Conservation (phyloP, 2,888 invertebrate genomes). For the Ophion costatus region DNA sequence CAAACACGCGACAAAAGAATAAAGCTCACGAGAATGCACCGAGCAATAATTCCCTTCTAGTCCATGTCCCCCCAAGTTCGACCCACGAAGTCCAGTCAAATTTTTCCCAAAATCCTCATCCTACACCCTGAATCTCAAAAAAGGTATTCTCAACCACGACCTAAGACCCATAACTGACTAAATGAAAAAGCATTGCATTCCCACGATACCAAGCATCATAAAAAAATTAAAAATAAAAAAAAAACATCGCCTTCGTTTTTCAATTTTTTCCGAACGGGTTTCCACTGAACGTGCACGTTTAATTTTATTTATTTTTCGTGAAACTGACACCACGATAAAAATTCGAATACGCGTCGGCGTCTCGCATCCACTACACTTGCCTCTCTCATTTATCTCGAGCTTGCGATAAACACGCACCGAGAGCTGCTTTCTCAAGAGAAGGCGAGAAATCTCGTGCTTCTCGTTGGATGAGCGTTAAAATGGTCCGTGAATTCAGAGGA, state of each 20-base stretch:
- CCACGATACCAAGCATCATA: neutral
- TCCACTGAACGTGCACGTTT: neutral
- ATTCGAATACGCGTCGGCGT: neutral
- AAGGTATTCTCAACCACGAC: too few relatives aligned
- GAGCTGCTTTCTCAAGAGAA: slow-evolving; percentile 11
- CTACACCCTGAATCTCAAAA: too few relatives aligned
- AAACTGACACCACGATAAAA: neutral
- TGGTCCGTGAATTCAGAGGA: slow-evolving; percentile 68
- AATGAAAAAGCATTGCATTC: neutral
- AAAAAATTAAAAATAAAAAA: neutral
- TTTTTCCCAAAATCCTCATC: too few relatives aligned
- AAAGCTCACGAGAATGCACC: too few relatives aligned
- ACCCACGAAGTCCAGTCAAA: too few relatives aligned
- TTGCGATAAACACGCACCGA: slow-evolving; percentile 15
- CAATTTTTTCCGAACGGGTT: neutral
- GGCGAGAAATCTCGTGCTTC: slow-evolving; percentile 17
- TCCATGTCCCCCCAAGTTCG: too few relatives aligned
- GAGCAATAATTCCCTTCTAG: too few relatives aligned
- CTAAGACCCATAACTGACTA: too few relatives aligned
- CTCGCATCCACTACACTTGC: neutral
- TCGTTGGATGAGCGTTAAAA: slow-evolving; percentile 61
- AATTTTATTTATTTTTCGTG: neutral
- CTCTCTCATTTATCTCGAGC: slow-evolving; percentile 1
- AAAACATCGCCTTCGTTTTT: neutral
- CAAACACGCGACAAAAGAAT: too few relatives aligned